Evolutionary conservation across 2,113 vertebrate genomes (phyloP).

Genomic region (Sminthopsis crassicaudata): DNA sequence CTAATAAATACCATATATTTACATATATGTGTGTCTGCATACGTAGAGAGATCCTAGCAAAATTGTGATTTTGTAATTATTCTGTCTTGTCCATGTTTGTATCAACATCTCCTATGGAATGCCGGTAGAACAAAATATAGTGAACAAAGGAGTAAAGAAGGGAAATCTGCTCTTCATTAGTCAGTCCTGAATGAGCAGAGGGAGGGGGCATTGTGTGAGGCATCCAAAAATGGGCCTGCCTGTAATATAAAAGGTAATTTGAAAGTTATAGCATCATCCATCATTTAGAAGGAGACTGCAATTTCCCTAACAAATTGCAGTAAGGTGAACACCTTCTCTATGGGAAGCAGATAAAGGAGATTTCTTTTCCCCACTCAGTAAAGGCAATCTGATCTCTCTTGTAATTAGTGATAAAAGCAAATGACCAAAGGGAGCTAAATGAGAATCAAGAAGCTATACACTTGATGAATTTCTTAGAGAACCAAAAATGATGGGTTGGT

Average conservation of each 20-base stretch:
- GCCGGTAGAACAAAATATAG: neutral
- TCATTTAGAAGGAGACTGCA: neutral
- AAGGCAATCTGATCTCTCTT: slow-evolving; percentile 41
- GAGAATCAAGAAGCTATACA: slow-evolving; percentile 4
- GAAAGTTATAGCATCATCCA: neutral
- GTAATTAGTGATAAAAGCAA: slow-evolving; percentile 61
- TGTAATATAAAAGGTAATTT: neutral
- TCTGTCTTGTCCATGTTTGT: neutral
- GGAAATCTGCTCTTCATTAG: slow-evolving; percentile 2
- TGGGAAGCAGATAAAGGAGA: neutral
- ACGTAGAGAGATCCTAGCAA: neutral
- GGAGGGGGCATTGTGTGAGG: neutral
- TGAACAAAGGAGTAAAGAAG: neutral
- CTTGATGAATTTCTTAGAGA: slow-evolving; percentile 23
- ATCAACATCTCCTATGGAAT: neutral
- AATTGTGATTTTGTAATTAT: neutral
- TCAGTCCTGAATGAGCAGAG: neutral
- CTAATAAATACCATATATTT: neutral
- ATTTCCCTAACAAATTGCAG: slow-evolving; percentile 22
- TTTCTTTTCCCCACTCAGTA: slow-evolving; percentile 22
- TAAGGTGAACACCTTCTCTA: neutral
- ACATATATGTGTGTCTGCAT: neutral
- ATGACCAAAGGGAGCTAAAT: slow-evolving; percentile 3
- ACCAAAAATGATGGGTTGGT: neutral
- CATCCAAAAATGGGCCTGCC: neutral